Evolutionary conservation across 2,113 vertebrate genomes (phyloP).

Genomic region (Pseudopodoces humilis): DNA sequence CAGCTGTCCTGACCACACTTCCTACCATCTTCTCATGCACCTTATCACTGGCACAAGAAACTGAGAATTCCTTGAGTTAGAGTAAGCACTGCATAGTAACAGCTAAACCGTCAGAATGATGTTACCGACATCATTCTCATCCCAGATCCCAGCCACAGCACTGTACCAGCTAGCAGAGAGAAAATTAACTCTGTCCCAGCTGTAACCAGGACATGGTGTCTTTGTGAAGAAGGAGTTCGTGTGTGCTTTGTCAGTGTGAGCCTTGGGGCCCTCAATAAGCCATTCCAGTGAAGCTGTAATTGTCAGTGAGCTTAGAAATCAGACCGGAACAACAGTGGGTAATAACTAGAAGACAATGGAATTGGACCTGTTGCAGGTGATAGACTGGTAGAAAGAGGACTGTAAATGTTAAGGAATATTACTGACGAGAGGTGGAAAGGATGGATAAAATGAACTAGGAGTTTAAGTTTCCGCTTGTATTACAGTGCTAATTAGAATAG

Average conservation of each 20-base stretch:
- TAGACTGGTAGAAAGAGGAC: neutral
- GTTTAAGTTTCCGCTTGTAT: slow-evolving; percentile 32
- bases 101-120: neutral
- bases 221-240: neutral
- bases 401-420: neutral
- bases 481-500: slow-evolving; percentile 19
- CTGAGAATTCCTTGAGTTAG: neutral
- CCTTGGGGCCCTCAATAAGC: neutral
- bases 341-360: neutral
- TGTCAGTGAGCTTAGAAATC: neutral
- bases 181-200: neutral
- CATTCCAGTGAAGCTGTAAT: neutral
- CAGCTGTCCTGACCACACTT: neutral
- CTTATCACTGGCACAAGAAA: neutral
- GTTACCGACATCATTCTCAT: neutral
- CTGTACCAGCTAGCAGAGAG: neutral
- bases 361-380: neutral
- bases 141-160: neutral
- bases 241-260: neutral
- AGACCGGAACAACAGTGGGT: neutral
- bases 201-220: neutral
- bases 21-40: neutral
- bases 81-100: neutral
- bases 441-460: neutral
- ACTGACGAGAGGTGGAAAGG: neutral